Base-by-base conservation (phyloP, 2,888 invertebrate species). In the Drosophila diplacantha region DNA sequence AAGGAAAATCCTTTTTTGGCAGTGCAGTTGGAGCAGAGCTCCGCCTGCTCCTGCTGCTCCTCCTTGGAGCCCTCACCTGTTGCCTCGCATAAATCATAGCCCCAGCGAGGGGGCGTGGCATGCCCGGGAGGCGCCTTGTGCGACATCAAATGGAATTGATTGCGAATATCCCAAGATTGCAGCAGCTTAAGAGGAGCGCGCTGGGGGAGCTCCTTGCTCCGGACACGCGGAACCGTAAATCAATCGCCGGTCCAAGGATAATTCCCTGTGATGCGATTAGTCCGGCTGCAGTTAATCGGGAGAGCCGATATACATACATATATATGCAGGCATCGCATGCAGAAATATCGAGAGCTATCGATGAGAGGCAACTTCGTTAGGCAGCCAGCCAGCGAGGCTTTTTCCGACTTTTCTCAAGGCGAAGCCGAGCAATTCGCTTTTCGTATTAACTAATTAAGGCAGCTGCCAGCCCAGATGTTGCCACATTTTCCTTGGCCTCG, bases 31-130 rank as follows among this genome's bases (percentile, higher is more conserved):
- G n/a, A n/a, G n/a, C 9, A 29, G 29, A 11, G 29, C 29, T 29
- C 7, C 3, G 4, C 4, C 29, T 26, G 26, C 29, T 26, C 26
- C 26, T 29, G 9, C 29, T 29, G 0, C 11, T 11, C 29, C 29
- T 29, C 29, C 29, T 12, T 11, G 3, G n/a, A 12, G 14, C 34
- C 50, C 16, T 38, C 56, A 64, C 64, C 65, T 64, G 64, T 64
- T 64, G 65, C 64, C 64, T 18, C n/a, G n/a, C 47, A 65, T 64
- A 64, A 64, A 64, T 64, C 65, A 64, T 64, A 64, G 50, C 50
- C 50, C 62, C 52, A 62, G 61, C 22, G 46, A 32, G 55, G 39
- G 52, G 76, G 71, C 71, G 69, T 62, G 64, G 22, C 54, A 39
- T 12, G 18, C 29, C 26, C 22, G 20, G 34, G 7, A 31, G 16